Base-by-base conservation (phyloP, 2,113 vertebrate species). In the Silurus glanis region DNA sequence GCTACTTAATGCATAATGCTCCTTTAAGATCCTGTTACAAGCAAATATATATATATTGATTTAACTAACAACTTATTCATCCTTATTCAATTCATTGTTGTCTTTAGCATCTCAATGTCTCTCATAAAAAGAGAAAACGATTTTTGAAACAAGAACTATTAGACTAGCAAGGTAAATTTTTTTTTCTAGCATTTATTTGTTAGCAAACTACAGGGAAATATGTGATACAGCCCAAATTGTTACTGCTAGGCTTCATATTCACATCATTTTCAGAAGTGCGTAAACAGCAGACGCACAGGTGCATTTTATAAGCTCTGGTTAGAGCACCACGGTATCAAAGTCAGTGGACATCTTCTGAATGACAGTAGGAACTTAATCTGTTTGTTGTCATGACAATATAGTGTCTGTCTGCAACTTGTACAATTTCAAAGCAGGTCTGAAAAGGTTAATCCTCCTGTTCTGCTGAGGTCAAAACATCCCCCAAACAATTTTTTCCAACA, bases 361-460 rank as follows among this genome's bases (percentile, higher is more conserved):
- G 16, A n/a, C 6, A 76, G 25, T 4, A 79, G 55, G 75, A 79
- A 58, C 25, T 58, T 17, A 4, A 28, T 37, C 25, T 37, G 17
- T 16, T 79, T 37, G 17, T 14, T 45, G 55, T 12, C 28, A 80
- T 59, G 56, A 59, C 25, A 45, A 80, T 59, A 80, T 37, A 80
- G 55, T 37, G 37, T 12, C 55, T 9, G 17, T 55, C 76, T 79
- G 76, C 53, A 58, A 58, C 3, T 4, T 53, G 21, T 53, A 53
- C 49, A n/a, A 53, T 76, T 76, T 79, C 16, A 58, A 37, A 80
- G 25, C 25, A 45, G 25, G 16, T 58, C n/a, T 37, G 76, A 79
- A 79, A 79, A 37, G n/a, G 51, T 58, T 80, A 21, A 59, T 80
- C 74, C 23, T 76, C 55, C 12, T 55, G 51, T 78, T 9, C 74